These are phyloP conservation scores for Drosophila athabasca DNA, from an alignment of 1,140 invertebrate species.

Conservation along the genomic window DNA sequence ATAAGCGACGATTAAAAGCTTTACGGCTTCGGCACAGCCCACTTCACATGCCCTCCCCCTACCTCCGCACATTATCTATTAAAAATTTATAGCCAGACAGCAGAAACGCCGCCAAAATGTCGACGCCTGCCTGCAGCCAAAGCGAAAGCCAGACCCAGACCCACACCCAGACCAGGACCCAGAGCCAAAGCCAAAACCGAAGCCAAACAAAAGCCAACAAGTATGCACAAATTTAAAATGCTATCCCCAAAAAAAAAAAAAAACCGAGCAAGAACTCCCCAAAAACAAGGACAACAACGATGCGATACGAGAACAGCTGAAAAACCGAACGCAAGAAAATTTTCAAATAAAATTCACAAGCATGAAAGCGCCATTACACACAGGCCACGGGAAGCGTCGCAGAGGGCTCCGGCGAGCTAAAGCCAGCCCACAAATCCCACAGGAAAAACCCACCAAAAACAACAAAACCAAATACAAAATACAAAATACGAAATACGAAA, in stretches of 20 bases:
- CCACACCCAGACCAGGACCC: conserved; percentile 29
- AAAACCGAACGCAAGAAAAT: conserved; percentile 75
- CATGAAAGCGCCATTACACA: conserved; percentile 78
- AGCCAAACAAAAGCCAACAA: conserved; percentile 75
- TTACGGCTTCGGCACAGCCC: conserved; percentile 64
- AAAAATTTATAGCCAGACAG: conserved; percentile 77
- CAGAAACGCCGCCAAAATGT: conserved; percentile 64
- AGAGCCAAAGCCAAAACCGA: conserved; percentile 12
- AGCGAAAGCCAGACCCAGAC: conserved; percentile 33
- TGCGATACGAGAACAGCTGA: conserved; percentile 48
- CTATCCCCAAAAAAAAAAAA: conserved; percentile 38
- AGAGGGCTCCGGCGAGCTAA: conserved; percentile 19
- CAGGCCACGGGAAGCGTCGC: conserved; percentile 28
- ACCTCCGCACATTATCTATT: conserved; percentile 73
- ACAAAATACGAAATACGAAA: not conserved
- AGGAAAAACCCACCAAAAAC: conserved; percentile 42
- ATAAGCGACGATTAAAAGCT: conserved; percentile 80
- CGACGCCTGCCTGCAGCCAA: conserved; percentile 48
- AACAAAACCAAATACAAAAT: conserved; percentile 28
- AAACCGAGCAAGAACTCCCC: not conserved
- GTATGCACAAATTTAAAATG: conserved; percentile 80
- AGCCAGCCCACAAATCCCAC: conserved; percentile 70
- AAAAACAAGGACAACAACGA: conserved; percentile 39
- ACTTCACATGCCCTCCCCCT: conserved; percentile 62
- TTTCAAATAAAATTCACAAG: conserved; percentile 81